Evolutionary conservation across 2,113 vertebrate genomes (phyloP).

Genomic region (Leucopsar rothschildi): DNA sequence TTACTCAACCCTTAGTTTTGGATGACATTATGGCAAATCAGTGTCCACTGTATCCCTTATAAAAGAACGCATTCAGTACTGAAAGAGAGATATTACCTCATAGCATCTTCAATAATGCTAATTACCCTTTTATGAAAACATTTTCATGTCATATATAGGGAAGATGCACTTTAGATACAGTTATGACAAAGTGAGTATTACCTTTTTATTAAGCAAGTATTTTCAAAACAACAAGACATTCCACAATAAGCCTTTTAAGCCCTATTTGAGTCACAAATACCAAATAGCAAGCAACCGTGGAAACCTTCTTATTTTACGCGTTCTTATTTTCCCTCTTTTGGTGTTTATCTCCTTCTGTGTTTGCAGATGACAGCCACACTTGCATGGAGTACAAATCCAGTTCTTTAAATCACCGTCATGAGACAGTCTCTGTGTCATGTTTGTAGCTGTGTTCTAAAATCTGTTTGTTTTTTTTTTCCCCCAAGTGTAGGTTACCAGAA

Average conservation of each 20-base stretch:
- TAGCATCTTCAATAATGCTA: background rate
- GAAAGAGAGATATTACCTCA: background rate
- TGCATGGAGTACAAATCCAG: background rate
- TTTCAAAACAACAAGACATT: background rate
- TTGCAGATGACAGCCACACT: background rate
- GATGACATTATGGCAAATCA: background rate
- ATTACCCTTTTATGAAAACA: background rate
- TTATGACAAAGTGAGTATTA: background rate
- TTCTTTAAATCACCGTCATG: background rate
- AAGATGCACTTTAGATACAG: background rate
- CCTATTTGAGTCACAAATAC: background rate
- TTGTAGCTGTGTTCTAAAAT: background rate
- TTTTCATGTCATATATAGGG: background rate
- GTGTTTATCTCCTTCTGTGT: background rate
- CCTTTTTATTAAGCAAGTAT: background rate
- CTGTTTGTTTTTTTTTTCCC: background rate
- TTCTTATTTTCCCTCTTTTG: background rate
- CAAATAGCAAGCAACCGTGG: background rate
- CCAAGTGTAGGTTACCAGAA: background rate
- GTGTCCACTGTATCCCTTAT: background rate
- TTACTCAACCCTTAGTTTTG: background rate
- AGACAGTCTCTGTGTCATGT: background rate
- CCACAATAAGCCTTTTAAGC: background rate
- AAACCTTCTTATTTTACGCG: background rate
- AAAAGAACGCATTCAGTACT: background rate